Conservation (phyloP, 2,113 vertebrate species). For the Polypterus bichir region DNA sequence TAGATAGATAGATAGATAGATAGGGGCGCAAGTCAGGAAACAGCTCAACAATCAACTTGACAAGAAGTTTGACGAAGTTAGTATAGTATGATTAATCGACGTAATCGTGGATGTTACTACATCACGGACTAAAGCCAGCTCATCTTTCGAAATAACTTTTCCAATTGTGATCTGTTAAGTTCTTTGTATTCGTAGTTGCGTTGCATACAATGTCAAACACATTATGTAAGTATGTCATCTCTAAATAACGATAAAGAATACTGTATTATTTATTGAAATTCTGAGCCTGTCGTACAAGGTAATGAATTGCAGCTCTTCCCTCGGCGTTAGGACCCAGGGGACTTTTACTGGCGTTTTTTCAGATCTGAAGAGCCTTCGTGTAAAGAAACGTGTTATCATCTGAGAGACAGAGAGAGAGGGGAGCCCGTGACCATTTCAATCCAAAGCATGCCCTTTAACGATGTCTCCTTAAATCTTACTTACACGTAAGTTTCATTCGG, state of each 20-base stretch:
- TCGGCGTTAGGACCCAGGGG: slow-evolving; percentile 18
- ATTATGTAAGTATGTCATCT: too few relatives aligned
- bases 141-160: too few relatives aligned
- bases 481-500: not conserved
- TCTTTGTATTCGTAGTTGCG: too few relatives aligned
- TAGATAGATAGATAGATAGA: too few relatives aligned
- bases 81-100: too few relatives aligned
- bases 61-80: too few relatives aligned
- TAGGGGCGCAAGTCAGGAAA: too few relatives aligned
- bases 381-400: slow-evolving; percentile 2
- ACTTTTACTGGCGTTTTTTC: not conserved
- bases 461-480: not conserved
- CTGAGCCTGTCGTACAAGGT: not conserved
- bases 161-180: too few relatives aligned
- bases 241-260: not conserved
- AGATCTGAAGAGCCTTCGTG: slow-evolving; percentile 1
- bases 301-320: not conserved
- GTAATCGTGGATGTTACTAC: too few relatives aligned
- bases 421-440: not conserved
- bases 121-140: too few relatives aligned
- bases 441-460: slow-evolving; percentile 5
- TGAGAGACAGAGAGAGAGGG: not conserved
- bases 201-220: too few relatives aligned
- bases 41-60: too few relatives aligned
- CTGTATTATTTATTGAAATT: not conserved